Percentiles rank a stretch among this genome's conserved stretches.
Evolutionary conservation across 2,113 vertebrate genomes (phyloP).

Genomic region (Symphodus melops): DNA sequence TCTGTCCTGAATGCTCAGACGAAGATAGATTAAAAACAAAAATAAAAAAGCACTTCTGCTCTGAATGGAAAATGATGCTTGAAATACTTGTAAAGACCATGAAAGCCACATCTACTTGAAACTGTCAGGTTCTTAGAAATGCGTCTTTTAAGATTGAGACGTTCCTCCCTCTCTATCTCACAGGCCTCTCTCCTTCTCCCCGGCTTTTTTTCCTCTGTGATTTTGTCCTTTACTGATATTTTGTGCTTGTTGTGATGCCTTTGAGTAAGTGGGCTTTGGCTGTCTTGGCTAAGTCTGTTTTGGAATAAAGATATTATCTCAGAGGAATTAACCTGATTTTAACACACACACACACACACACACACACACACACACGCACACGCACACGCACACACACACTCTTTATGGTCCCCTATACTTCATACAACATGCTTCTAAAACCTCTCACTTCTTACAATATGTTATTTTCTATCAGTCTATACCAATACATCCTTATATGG

Average conservation of each 20-base stretch:
- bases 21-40: constrained; percentile 13
- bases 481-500: too few relatives aligned
- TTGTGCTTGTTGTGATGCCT: constrained; percentile 33
- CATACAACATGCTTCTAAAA: background rate
- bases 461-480: too few relatives aligned
- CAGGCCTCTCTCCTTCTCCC: constrained; percentile 10
- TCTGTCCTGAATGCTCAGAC: constrained; percentile 18
- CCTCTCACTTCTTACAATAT: background rate
- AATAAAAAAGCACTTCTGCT: constrained; percentile 8
- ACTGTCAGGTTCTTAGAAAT: constrained; percentile 32
- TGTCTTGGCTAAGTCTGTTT: constrained; percentile 31
- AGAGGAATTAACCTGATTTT: constrained; percentile 52
- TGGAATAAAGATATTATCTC: constrained; percentile 46
- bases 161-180: constrained; percentile 17
- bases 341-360: background rate
- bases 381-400: background rate
- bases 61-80: constrained; percentile 28
- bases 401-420: background rate
- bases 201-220: constrained; percentile 20
- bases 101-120: constrained; percentile 44
- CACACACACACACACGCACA: background rate
- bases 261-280: constrained; percentile 24
- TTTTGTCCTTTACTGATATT: constrained; percentile 26
- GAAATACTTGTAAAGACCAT: constrained; percentile 48
- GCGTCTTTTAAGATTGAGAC: constrained; percentile 23